Evolutionary conservation across 1,140 invertebrate genomes (phyloP).

Genomic region (Kradibia gibbosae): DNA sequence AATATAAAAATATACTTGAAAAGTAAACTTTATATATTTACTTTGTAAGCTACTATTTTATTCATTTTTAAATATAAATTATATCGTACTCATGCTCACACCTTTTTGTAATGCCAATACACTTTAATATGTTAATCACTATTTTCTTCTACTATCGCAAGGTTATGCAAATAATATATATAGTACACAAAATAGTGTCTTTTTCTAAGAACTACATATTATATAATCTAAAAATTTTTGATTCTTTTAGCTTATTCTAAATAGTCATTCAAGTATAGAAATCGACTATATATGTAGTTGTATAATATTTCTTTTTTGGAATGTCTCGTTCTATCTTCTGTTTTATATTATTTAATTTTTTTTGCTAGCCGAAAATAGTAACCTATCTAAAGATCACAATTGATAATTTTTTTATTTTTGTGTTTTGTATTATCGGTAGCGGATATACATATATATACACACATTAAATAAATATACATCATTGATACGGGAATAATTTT

Average conservation of each 20-base stretch:
- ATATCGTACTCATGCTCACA: neutral
- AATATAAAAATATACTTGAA: slow-evolving; percentile 25
- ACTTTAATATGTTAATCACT: slow-evolving; percentile 13
- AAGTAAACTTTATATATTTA: slow-evolving; percentile 2
- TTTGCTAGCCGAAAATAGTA: slow-evolving; percentile 13
- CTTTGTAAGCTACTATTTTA: neutral
- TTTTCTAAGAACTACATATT: neutral
- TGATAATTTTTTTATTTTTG: neutral
- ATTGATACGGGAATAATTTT: slow-evolving; percentile 38
- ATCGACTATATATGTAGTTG: neutral
- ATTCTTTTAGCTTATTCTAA: neutral
- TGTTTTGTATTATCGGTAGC: slow-evolving; percentile 33
- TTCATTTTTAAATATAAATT: neutral
- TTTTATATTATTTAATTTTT: neutral
- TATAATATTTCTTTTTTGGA: slow-evolving; percentile 21
- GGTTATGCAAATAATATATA: neutral
- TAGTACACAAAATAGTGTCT: neutral
- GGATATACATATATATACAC: slow-evolving; percentile 47
- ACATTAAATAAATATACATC: slow-evolving; percentile 44
- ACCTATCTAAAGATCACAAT: slow-evolving; percentile 36
- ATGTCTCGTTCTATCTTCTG: slow-evolving; percentile 22
- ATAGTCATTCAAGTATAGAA: neutral
- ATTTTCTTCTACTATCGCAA: slow-evolving; percentile 7
- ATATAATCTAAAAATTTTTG: neutral
- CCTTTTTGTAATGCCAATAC: slow-evolving; percentile 19